Conservation (phyloP, 2,888 invertebrate genomes). For the Xanthorhoe spadicearia region DNA sequence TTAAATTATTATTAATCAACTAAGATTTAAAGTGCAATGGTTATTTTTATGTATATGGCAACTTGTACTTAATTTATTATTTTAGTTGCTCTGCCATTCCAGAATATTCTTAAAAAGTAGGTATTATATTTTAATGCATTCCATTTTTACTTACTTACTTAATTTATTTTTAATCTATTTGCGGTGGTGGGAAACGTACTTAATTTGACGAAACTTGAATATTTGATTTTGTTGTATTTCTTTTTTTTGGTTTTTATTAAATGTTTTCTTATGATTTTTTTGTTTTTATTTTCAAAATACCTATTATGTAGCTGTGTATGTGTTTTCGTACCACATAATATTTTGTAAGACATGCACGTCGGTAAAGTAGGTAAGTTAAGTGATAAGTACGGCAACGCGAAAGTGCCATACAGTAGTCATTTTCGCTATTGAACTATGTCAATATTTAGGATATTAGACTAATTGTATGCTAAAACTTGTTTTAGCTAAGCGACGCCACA, state of each 20-base stretch:
- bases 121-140: conserved; percentile 47
- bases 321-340: conserved; percentile 4
- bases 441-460: conserved; percentile 49
- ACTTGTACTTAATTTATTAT: conserved; percentile 5
- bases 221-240: conserved; percentile 65
- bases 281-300: conserved; percentile 56
- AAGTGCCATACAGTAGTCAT: conserved; percentile 64
- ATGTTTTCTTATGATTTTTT: conserved; percentile 69
- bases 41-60: conserved; percentile 17
- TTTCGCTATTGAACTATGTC: conserved; percentile 72
- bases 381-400: conserved; percentile 50
- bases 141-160: conserved; percentile 41
- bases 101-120: conserved; percentile 23
- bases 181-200: conserved; percentile 75
- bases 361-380: conserved; percentile 40
- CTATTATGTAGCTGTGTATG: conserved; percentile 3
- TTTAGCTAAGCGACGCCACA: conserved; percentile 37
- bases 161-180: conserved; percentile 42
- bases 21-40: conserved; percentile 44
- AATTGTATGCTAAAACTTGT: conserved; percentile 35
- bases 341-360: conserved; percentile 40
- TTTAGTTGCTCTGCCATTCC: conserved; percentile 1
- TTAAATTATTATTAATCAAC: conserved; percentile 36
- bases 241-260: conserved; percentile 77
- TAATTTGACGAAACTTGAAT: conserved; percentile 57